These are phyloP conservation scores for Tetramorium bicarinatum DNA, from an alignment of 2,888 invertebrate genomes.

Conservation along the genomic window DNA sequence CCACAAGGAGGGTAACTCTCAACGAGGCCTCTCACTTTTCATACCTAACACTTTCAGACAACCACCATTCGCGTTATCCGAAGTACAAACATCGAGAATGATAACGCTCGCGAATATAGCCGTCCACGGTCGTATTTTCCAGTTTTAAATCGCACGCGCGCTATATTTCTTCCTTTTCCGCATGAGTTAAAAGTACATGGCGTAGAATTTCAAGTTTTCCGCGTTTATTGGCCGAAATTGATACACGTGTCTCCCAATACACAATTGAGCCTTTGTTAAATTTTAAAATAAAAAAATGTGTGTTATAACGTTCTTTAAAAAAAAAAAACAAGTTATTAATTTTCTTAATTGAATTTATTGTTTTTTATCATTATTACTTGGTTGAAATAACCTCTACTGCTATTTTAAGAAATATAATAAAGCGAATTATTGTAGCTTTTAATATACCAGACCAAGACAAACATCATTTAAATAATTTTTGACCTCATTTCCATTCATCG, in stretches of 20 bases:
- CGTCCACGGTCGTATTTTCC: constrained; percentile 1
- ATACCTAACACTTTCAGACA: constrained; percentile 35
- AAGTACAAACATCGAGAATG: constrained; percentile 42
- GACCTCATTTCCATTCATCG: constrained; percentile 1
- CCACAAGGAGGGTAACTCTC: constrained; percentile 2
- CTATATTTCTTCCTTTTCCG: constrained; percentile 6
- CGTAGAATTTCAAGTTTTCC: background rate
- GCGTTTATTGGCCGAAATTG: background rate
- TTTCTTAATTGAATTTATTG: background rate
- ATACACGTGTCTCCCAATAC: background rate
- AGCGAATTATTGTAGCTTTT: background rate
- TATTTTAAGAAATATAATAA: background rate
- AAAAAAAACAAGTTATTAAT: background rate
- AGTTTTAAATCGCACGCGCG: constrained; percentile 26
- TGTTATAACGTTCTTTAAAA: background rate
- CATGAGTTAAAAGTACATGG: background rate
- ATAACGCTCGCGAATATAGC: constrained; percentile 13
- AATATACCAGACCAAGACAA: background rate
- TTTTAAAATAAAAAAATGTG: background rate
- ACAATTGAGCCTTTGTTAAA: background rate
- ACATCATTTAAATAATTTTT: constrained; percentile 22
- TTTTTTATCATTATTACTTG: background rate
- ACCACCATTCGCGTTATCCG: constrained; percentile 41
- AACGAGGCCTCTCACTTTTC: constrained; percentile 15
- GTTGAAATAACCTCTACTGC: background rate